phyloP scores from a whole-genome alignment of 2,888 invertebrate genomes.

The Lycia hirtaria region DNA sequence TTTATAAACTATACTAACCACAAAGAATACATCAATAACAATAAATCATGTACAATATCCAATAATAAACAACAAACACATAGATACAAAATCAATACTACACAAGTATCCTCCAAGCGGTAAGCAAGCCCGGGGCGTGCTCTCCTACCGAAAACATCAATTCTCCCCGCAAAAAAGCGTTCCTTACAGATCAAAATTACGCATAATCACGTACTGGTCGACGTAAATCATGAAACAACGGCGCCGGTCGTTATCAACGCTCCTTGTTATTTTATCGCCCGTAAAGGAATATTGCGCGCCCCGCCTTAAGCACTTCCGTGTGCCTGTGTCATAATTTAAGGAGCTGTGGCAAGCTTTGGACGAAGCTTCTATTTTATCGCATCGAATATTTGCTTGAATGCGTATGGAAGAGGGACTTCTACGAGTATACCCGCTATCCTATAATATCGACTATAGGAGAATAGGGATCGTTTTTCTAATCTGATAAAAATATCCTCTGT shows the following conservation, averaged over 20 bases:
- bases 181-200: conserved; percentile 47
- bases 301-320: conserved; percentile 57
- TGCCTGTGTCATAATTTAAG: conserved; percentile 63
- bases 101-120: too few species aligned
- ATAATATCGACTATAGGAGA: too few species aligned
- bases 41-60: too few species aligned
- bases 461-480: too few species aligned
- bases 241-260: conserved; percentile 49
- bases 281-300: conserved; percentile 61
- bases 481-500: too few species aligned
- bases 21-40: too few species aligned
- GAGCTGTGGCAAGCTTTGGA: conserved; percentile 38
- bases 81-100: too few species aligned
- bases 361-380: conserved; percentile 34
- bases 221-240: conserved; percentile 54
- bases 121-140: too few species aligned
- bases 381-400: background rate
- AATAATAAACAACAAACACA: too few species aligned
- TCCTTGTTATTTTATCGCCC: conserved; percentile 59
- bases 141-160: background rate
- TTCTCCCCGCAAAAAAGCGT: conserved; percentile 20
- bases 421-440: too few species aligned
- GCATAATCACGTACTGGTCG: conserved; percentile 44
- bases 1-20: too few species aligned
- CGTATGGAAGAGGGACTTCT: background rate